Conservation (phyloP, 2,797 vertebrate species). For the Poeciliopsis gracilis region DNA sequence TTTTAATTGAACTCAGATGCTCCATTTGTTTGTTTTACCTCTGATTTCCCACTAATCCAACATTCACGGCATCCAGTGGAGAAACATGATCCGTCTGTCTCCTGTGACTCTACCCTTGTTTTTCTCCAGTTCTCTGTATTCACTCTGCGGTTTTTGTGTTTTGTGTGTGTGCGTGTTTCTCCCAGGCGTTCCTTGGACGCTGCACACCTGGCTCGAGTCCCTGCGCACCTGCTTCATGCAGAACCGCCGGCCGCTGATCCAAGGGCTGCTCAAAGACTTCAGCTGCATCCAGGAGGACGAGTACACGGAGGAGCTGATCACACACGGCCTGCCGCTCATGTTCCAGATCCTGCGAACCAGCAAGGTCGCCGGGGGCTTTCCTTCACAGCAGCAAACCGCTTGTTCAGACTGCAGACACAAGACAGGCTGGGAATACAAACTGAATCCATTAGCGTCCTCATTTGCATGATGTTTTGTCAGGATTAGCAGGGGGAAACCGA, state of each 20-base stretch:
- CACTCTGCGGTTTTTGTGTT: conserved; percentile 29
- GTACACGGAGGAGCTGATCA: conserved; percentile 86
- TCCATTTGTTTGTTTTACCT: conserved; percentile 23
- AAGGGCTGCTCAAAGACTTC: conserved; percentile 86
- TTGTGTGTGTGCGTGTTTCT: conserved; percentile 13
- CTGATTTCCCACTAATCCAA: conserved; percentile 18
- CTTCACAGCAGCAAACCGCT: conserved; percentile 42
- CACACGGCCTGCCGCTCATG: conserved; percentile 85
- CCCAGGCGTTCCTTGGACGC: conserved; percentile 85
- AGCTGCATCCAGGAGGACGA: conserved; percentile 84
- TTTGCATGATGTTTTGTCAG: conserved; percentile 46
- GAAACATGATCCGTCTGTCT: conserved; percentile 72
- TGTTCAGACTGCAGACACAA: conserved; percentile 39
- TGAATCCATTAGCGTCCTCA: conserved; percentile 47
- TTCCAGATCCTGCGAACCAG: conserved; percentile 85
- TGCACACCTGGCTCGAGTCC: conserved; percentile 86
- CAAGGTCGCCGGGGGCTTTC: conserved; percentile 75
- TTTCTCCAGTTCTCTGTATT: conserved; percentile 28
- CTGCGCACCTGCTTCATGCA: conserved; percentile 82
- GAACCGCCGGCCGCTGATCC: conserved; percentile 82
- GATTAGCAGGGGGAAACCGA: conserved; percentile 5
- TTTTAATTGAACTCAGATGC: conserved; percentile 22
- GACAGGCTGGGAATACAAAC: conserved; percentile 25
- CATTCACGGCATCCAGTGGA: conserved; percentile 40
- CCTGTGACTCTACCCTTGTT: conserved; percentile 4